A percentile compares a stretch with the other conserved stretches of the same genome.
phyloP scores from a whole-genome alignment of 2,797 vertebrate genomes.

The Eurystomus glaucurus region DNA sequence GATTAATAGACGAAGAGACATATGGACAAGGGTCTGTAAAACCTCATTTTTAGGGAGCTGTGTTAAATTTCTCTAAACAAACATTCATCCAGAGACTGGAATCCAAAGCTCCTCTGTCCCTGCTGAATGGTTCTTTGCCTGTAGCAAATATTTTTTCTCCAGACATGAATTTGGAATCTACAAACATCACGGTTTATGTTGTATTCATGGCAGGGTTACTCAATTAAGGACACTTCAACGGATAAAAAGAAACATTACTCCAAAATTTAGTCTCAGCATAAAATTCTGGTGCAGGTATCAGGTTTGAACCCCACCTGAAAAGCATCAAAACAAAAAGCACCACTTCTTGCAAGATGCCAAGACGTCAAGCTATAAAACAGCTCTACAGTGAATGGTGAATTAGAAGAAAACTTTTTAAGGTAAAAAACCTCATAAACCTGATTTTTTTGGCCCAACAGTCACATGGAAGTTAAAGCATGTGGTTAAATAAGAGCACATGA shows the following conservation, averaged over 20 bases:
- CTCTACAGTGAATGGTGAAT: neutral
- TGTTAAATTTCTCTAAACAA: constrained; percentile 4
- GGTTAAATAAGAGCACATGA: neutral
- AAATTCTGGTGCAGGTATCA: neutral
- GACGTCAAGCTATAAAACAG: neutral
- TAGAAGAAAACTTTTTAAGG: neutral
- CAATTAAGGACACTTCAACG: neutral
- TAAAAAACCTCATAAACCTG: neutral
- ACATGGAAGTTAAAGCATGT: neutral
- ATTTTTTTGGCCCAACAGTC: neutral
- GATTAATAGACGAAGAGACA: neutral
- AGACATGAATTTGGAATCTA: neutral
- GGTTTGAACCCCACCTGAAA: neutral
- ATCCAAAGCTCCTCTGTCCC: neutral
- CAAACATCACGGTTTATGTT: neutral
- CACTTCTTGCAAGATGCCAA: neutral
- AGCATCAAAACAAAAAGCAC: neutral
- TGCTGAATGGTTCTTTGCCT: neutral
- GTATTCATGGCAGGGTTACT: neutral
- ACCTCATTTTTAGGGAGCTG: neutral
- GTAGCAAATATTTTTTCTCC: neutral
- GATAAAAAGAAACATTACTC: neutral
- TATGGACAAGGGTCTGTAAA: neutral
- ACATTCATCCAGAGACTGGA: neutral
- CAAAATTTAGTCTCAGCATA: neutral